Base-by-base conservation (phyloP, 2,888 invertebrate species). In the Phengaris alcon region DNA sequence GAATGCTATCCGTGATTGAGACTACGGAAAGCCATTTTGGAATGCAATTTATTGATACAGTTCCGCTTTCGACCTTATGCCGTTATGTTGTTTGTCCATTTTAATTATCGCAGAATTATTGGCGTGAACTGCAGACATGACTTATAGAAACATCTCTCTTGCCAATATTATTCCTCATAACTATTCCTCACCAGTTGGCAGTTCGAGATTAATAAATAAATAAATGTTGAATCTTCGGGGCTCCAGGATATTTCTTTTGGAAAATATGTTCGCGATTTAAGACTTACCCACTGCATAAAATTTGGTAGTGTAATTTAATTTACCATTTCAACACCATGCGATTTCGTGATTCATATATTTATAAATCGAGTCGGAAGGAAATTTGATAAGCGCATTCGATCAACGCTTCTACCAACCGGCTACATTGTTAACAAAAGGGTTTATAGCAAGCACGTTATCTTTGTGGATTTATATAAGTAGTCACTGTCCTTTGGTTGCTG, bases 321-420 rank as follows among this genome's bases (percentile, higher is more conserved):
- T 59, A 57, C 46, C 55, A 48, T 57, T 73, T 44, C 73, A 70
- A 70, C 70, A 22, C 73, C 10, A 15, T 57, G 46, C 73, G 73
- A 15, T 73, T 64, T 64, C 64, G 57, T 15, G 55, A 55, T 73
- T 73, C 73, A 48, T 73, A 59, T 73, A 59, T 59, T 73, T 73
- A 57, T 15, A 35, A 55, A 73, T 55, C 57, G 46, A 57, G 46
- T 73, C 48, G 73, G 73, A 73, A 73, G 73, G 73, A 73, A 59
- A 57, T 46, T 59, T 55, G 73, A 73, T 73, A 73, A 73, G 73
- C 57, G 55, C 73, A 73, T 73, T 73, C 73, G 73, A 73, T 73
- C 73, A 59, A 46, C 73, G 73, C 59, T 73, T 10, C 59, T 44
- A 72, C 44, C 13, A 3, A 4, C 51, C 35, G 8, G 72, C 72